Conservation (phyloP, 2,113 vertebrate genomes). For the Elaphurus davidianus region DNA sequence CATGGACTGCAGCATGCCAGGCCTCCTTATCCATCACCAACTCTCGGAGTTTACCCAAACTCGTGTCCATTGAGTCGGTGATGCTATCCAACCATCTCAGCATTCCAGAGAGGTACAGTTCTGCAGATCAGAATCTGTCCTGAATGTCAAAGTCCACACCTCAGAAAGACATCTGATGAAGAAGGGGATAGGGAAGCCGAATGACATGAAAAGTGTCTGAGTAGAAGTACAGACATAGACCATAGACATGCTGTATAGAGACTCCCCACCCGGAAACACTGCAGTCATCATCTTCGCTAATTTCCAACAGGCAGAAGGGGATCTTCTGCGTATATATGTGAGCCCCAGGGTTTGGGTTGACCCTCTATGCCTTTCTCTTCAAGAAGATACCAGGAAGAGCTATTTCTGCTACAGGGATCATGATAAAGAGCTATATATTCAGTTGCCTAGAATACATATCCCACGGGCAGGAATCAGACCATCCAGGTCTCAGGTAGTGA, state of each 20-base stretch:
- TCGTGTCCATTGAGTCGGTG: neutral
- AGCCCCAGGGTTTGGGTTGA: neutral
- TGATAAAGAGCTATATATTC: neutral
- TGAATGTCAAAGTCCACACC: neutral
- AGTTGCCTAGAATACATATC: no score
- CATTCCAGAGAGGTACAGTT: neutral
- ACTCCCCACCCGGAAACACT: neutral
- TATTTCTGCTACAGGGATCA: neutral
- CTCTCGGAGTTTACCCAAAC: neutral
- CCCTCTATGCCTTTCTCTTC: neutral
- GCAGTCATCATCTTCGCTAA: neutral
- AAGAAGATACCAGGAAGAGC: neutral
- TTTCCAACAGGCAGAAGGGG: neutral
- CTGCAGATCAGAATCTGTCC: neutral
- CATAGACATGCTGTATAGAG: no score
- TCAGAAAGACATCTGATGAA: neutral
- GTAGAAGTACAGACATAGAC: neutral
- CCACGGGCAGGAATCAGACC: neutral
- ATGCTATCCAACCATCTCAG: neutral
- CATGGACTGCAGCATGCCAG: neutral
- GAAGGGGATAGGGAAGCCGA: neutral
- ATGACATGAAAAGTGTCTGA: neutral
- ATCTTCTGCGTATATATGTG: no score
- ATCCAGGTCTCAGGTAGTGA: neutral
- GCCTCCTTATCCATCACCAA: neutral